Base-by-base conservation (phyloP, 2,113 vertebrate species). In the Guaruba guarouba region DNA sequence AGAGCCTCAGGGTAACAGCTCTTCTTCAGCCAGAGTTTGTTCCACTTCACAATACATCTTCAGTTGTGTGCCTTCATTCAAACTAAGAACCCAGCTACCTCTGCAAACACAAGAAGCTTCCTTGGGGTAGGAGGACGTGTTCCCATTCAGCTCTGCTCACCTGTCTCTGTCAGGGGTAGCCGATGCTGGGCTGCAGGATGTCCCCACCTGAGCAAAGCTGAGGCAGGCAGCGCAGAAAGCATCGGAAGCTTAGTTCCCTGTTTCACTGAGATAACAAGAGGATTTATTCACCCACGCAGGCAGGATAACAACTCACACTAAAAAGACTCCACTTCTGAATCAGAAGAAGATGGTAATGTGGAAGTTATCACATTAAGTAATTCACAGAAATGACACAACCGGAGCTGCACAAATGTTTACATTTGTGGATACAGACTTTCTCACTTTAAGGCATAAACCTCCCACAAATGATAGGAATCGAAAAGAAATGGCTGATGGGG, bases 281-380 rank as follows among this genome's bases (percentile, higher is more conserved):
- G 77, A 86, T 93, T 84, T 84, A 79, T 46, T 87, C 93, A 89
- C 88, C 88, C 88, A 95, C 75, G 2, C 86, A 92, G 82, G 54
- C 70, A 94, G 54, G 67, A 77, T 90, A 95, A 87, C 88, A 84
- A 49, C 62, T 93, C 80, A 49, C 24, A 11, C 70, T 57, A 55
- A 76, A 59, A 49, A 95, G 91, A 67, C 44, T 93, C 77, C 82
- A 39, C 92, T 94, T 88, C 83, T 96, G 88, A 95, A 91, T 96
- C 93, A 95, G 88, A 95, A 85, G 76, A 59, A 33, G 57, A 69
- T 29, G 57, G n/a, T 54, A 82, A 94, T 37, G 59, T 87, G 81
- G 57, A 95, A 96, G 91, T 54, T 82, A 70, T 46, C 84, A 67
- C 78, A 76, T 76, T 23, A 90, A 95, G 81, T 41, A 89, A 79